Evolutionary conservation across 2,888 invertebrate species (phyloP).

Genomic region (Cheilosia vernalis): DNA sequence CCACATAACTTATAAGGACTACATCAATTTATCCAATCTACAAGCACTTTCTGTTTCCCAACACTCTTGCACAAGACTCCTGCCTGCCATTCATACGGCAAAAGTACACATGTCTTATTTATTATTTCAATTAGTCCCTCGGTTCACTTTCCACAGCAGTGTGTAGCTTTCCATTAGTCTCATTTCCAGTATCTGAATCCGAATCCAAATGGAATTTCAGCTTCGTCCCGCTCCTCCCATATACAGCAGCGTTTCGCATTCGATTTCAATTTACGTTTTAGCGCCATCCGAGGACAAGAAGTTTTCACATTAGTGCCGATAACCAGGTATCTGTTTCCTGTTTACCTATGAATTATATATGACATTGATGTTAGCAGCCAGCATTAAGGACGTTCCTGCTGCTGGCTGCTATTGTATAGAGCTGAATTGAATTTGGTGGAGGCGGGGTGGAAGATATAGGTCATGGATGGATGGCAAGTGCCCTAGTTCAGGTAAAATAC

Average conservation of each 20-base stretch:
- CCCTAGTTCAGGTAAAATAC: constrained; percentile 51
- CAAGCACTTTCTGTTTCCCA: constrained; percentile 25
- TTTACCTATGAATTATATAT: constrained; percentile 75
- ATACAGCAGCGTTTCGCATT: constrained; percentile 25
- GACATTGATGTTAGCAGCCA: constrained; percentile 64
- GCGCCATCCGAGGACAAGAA: constrained; percentile 67
- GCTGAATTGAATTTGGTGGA: constrained; percentile 6
- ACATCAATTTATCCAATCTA: constrained; percentile 38
- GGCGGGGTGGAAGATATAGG: constrained; percentile 40
- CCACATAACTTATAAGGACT: too few relatives aligned
- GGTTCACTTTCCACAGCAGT: constrained; percentile 45
- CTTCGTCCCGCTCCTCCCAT: constrained; percentile 10
- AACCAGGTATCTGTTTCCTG: constrained; percentile 74
- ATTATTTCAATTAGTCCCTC: constrained; percentile 70
- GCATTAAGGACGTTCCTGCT: constrained; percentile 58
- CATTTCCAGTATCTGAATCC: constrained; percentile 40
- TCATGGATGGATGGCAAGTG: constrained; percentile 44
- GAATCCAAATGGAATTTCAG: constrained; percentile 45
- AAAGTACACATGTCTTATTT: constrained; percentile 66
- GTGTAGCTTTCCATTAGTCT: constrained; percentile 63
- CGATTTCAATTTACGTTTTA: constrained; percentile 73
- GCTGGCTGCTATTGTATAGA: constrained; percentile 20
- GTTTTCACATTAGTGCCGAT: constrained; percentile 74
- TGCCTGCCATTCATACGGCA: constrained; percentile 52
- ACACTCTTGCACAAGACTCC: constrained; percentile 9